Evolutionary conservation across 1,140 invertebrate species (phyloP), one percentile per base, ranked within the genome.

Genomic region (Lepidostoma basale): DNA sequence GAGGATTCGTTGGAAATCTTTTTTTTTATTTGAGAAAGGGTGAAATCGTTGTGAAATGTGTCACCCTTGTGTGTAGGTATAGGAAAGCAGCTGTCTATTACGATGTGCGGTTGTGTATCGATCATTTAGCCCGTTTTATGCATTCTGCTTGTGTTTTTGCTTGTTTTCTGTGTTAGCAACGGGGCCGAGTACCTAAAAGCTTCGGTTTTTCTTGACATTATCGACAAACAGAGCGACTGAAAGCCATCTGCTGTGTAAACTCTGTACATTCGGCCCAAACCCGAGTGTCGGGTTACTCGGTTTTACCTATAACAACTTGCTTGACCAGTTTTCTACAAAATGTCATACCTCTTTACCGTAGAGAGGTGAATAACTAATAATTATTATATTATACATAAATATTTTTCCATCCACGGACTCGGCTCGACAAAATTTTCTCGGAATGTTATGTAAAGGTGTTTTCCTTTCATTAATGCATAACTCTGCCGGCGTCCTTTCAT

Each of bases 241-340:
- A 36, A 36, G 33, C 33, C 33, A 36, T 36, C 33, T 36, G 33
- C 33, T 36, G 42, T 45, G n/a, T 45, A 45, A 18, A 45, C 20
- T 45, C 42, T 16, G 42, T 45, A 16, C 9, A 45, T 45, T 45
- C 16, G 9, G 33, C 33, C 33, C 9, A 14, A 22, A n/a, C 33
- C 33, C 9, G n/a, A 22, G 42, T 45, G 20, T 16, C 20, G 20
- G 14, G 42, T 45, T 18, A 18, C 14, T 9, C 9, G n/a, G n/a
- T 9, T n/a, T 9, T 45, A 45, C 20, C 20, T 45, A 45, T 9
- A 14, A 45, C 10, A 40, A 59, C 56, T 16, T 18, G 56, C 18
- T 23, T 33, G 56, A 42, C 56, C 56, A 59, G 56, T 59, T 59
- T 23, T 59, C 56, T 59, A 59, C 56, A 59, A 59, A 42, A 59